These are phyloP conservation scores for Polyploca ridens DNA, from an alignment of 2,888 invertebrate species.

Conservation along the genomic window DNA sequence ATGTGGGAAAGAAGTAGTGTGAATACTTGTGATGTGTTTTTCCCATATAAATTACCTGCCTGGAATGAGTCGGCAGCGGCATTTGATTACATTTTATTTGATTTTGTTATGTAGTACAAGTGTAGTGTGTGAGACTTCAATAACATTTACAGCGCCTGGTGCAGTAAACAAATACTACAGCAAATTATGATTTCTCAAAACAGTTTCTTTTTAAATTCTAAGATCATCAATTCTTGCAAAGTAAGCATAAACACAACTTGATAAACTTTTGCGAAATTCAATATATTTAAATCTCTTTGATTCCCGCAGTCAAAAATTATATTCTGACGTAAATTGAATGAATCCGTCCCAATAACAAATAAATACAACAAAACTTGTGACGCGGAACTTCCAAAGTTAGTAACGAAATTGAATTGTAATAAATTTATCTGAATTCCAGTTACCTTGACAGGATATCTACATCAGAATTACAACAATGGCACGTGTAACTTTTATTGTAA, in stretches of 20 bases:
- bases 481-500: neutral
- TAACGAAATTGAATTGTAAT: slow-evolving; percentile 4
- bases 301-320: neutral
- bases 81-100: too few species aligned
- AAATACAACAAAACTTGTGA: slow-evolving; percentile 9
- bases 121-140: too few species aligned
- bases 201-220: neutral
- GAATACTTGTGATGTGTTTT: too few species aligned
- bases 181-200: neutral
- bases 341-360: neutral
- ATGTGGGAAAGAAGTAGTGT: too few species aligned
- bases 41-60: too few species aligned
- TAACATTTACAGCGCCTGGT: too few species aligned
- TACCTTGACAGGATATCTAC: neutral
- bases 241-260: neutral
- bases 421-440: neutral
- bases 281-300: slow-evolving; percentile 12
- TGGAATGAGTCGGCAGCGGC: too few species aligned
- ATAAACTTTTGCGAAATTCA: neutral
- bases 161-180: neutral
- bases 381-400: neutral
- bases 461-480: neutral
- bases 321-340: slow-evolving; percentile 9
- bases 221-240: neutral
- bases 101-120: too few species aligned